A percentile compares a stretch with the other conserved stretches of the same genome.
Evolutionary conservation across 2,888 invertebrate genomes (phyloP).

Genomic region (Ernsta delagoae): DNA sequence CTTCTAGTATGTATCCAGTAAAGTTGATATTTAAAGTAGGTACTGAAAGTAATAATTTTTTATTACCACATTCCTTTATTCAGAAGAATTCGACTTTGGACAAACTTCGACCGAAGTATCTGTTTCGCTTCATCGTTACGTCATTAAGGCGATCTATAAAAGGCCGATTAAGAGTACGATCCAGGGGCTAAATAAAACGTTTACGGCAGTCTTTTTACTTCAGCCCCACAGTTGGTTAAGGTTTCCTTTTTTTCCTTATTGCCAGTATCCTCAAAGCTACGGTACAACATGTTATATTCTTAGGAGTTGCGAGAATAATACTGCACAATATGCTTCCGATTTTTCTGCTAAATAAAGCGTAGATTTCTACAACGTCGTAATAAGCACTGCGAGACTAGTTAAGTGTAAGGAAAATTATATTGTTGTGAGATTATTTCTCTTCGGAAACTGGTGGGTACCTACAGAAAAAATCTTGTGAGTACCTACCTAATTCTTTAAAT

Average conservation of each 20-base stretch:
- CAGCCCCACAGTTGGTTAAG: conserved; percentile 14
- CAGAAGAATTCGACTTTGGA: conserved; percentile 14
- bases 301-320: background rate
- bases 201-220: conserved; percentile 29
- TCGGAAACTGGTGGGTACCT: no score
- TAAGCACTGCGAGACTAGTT: background rate
- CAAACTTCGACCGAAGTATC: conserved; percentile 15
- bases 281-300: conserved; percentile 13
- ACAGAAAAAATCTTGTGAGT: no score
- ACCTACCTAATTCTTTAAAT: no score
- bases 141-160: conserved; percentile 35
- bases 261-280: conserved; percentile 19
- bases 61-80: conserved; percentile 5
- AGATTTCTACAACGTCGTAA: conserved; percentile 5
- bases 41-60: conserved; percentile 5
- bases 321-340: conserved; percentile 20
- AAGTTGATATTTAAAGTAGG: background rate
- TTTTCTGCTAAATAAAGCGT: conserved; percentile 5
- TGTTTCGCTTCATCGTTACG: conserved; percentile 23
- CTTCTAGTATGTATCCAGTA: no score
- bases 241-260: conserved; percentile 34
- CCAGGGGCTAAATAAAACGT: conserved; percentile 33
- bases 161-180: conserved; percentile 32
- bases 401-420: no score
- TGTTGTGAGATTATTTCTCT: background rate